Evolutionary conservation across 2,113 vertebrate species (phyloP).

Genomic region (Hiodon alosoides): DNA sequence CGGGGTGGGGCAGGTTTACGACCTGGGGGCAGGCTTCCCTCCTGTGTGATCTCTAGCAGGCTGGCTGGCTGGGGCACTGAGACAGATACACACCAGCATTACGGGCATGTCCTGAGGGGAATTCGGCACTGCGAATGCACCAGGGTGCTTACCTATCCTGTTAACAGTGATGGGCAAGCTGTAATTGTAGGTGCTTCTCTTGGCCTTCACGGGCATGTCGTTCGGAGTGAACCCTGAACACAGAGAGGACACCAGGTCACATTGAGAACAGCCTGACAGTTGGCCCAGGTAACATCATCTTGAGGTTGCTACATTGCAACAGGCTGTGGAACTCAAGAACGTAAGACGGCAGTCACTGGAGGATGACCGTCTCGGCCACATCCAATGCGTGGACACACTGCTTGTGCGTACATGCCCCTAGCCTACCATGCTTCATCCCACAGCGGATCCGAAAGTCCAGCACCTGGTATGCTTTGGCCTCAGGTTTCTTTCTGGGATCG

Average conservation of each 20-base stretch:
- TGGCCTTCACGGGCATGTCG: slow-evolving; percentile 88
- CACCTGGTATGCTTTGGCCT: slow-evolving; percentile 89
- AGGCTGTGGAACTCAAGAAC: not conserved
- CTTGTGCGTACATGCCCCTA: not conserved
- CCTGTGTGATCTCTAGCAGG: slow-evolving; percentile 76
- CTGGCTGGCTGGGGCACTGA: slow-evolving; percentile 73
- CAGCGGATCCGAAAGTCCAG: slow-evolving; percentile 94
- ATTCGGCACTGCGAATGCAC: not conserved
- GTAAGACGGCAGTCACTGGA: not conserved
- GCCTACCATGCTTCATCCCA: slow-evolving; percentile 84
- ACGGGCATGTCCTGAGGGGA: not conserved
- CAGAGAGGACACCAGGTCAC: not conserved
- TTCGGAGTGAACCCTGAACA: slow-evolving; percentile 68
- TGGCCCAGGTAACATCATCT: not conserved
- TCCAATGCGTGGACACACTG: not conserved
- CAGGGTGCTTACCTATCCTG: slow-evolving; percentile 67
- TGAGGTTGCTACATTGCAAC: not conserved
- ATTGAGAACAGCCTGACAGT: not conserved
- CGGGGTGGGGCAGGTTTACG: slow-evolving; percentile 50
- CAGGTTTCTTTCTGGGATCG: slow-evolving; percentile 77
- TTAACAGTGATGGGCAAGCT: slow-evolving; percentile 83
- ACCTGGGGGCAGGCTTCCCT: slow-evolving; percentile 48
- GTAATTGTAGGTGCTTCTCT: slow-evolving; percentile 88
- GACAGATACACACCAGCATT: not conserved
- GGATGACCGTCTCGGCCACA: too few relatives aligned